Evolutionary conservation across 2,888 invertebrate genomes (phyloP).

Genomic region (Dione juno): DNA sequence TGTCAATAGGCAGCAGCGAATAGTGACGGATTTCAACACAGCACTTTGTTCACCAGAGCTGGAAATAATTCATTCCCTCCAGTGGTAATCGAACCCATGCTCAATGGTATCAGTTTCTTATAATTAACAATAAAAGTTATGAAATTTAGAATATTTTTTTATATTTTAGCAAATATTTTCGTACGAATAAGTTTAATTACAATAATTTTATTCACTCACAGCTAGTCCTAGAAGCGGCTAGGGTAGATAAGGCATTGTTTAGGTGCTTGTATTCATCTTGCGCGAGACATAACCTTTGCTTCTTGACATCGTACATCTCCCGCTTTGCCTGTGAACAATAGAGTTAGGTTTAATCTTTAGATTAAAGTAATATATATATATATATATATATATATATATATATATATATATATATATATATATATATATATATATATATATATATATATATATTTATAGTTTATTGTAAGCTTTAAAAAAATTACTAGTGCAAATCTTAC

Average conservation of each 20-base stretch:
- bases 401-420: too few species aligned
- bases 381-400: neutral
- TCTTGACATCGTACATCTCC: slow-evolving; percentile 97
- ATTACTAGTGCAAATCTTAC: neutral
- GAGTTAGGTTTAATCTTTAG: neutral
- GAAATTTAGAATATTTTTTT: neutral
- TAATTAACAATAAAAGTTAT: neutral
- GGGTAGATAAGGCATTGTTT: slow-evolving; percentile 91
- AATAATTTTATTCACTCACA: slow-evolving; percentile 85
- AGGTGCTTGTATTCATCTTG: slow-evolving; percentile 98
- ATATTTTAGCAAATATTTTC: neutral
- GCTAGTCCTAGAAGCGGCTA: slow-evolving; percentile 95
- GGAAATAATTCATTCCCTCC: too few species aligned
- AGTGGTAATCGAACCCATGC: too few species aligned
- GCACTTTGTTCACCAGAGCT: too few species aligned
- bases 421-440: too few species aligned
- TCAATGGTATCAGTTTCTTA: too few species aligned
- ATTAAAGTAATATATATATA: neutral
- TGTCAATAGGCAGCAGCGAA: too few species aligned
- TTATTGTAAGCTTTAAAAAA: too few species aligned
- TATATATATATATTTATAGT: too few species aligned
- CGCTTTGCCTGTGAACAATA: slow-evolving; percentile 91
- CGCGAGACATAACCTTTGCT: slow-evolving; percentile 95
- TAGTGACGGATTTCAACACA: too few species aligned
- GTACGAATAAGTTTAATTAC: neutral